Evolutionary conservation across 1,140 invertebrate species (phyloP).

Genomic region (Aporrectodea caliginosa): DNA sequence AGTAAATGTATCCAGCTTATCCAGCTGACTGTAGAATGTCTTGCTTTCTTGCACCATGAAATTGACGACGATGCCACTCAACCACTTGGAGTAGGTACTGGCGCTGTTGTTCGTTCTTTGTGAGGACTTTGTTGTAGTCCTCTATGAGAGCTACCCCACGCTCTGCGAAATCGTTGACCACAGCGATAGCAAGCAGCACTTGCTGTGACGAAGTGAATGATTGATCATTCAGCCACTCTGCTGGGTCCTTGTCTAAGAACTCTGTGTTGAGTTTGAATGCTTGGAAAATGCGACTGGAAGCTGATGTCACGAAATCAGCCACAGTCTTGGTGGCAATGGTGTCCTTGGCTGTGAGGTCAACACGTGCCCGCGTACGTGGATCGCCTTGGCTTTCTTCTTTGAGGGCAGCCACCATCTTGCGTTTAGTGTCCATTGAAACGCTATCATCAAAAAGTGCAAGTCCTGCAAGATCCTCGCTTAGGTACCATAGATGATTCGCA

Average conservation of each 20-base stretch:
- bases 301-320: not conserved
- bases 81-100: constrained; percentile 56
- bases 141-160: constrained; percentile 49
- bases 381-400: not conserved
- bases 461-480: not conserved
- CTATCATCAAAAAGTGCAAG: not conserved
- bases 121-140: constrained; percentile 44
- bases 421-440: not conserved
- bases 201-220: not conserved
- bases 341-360: not conserved
- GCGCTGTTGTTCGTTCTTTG: constrained; percentile 58
- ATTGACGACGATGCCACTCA: constrained; percentile 60
- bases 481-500: constrained; percentile 6
- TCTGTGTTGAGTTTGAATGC: not conserved
- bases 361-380: not conserved
- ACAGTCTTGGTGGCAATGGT: not conserved
- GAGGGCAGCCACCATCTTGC: not conserved
- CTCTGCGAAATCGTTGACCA: constrained; percentile 45
- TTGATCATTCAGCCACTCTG: not conserved
- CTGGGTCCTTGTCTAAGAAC: not conserved
- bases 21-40: too few species aligned
- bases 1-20: too few species aligned
- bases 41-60: not conserved
- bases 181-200: not conserved
- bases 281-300: not conserved